Evolutionary conservation across 2,888 invertebrate species (phyloP), one percentile per base, ranked within the genome.

Genomic region (Cataglyphis altisquamis): DNA sequence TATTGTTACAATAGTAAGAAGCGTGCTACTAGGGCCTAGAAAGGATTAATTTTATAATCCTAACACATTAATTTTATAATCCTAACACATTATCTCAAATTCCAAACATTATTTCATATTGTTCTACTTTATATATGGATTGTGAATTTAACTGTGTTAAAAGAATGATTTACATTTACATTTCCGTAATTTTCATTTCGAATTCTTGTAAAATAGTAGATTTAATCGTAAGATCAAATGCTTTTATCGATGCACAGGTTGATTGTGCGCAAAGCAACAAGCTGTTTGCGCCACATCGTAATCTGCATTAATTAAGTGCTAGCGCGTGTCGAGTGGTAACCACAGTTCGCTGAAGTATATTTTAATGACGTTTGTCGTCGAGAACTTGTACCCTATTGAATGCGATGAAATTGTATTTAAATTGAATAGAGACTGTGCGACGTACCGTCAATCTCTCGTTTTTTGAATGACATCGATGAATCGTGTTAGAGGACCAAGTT

Each of bases 241-340:
- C 0, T n/a, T 41, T 21, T 39, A 36, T 25, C 18, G 39, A 3
- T 25, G 25, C 41, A 18, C 0, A 55, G 70, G 21, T 18, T 39
- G n/a, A 41, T 3, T 29, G n/a, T 12, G 29, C 39, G 41, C 39
- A 12, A 32, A 48, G 62, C 80, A 80, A 80, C 80, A 62, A 80
- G 80, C 70, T 70, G 80, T 63, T 72, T 60, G 63, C n/a, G n/a
- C 29, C 73, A 12, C 29, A 36, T 41, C 21, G 64, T 52, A 73
- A 73, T 73, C 52, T 48, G 68, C 67, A 80, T 78, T 68, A 83
- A 83, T 83, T 80, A 80, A 80, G 52, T 6, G 55, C 36, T 36
- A 36, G 64, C 64, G 64, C 63, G 78, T 78, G 62, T 78, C 29
- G 60, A 73, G 73, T 73, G 41, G 10, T 32, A 25, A 39, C 55